Percentiles rank a stretch among this genome's conserved stretches.
Conservation (phyloP, 2,888 invertebrate genomes). For the Tachina lurida region DNA sequence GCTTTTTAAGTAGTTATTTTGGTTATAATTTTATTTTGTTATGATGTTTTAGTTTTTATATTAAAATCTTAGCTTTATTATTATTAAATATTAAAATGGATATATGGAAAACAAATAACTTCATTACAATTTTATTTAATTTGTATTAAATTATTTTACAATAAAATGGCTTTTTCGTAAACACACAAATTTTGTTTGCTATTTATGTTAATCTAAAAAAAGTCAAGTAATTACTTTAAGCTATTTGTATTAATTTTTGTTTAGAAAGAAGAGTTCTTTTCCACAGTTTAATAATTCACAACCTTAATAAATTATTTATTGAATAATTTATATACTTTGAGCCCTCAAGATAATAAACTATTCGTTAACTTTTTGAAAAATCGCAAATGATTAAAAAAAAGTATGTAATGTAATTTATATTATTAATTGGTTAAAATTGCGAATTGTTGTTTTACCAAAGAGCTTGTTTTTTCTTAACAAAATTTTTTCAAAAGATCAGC, state of each 20-base stretch:
- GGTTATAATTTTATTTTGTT: constrained; percentile 2
- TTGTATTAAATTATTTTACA: constrained; percentile 53
- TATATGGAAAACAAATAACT: constrained; percentile 64
- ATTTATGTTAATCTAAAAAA: background rate
- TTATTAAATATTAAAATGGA: constrained; percentile 56
- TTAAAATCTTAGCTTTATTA: constrained; percentile 50
- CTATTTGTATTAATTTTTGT: constrained; percentile 43
- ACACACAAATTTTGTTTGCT: constrained; percentile 53
- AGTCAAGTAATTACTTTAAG: constrained; percentile 50
- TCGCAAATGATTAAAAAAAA: constrained; percentile 13
- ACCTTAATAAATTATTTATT: constrained; percentile 53
- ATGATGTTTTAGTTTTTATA: constrained; percentile 8
- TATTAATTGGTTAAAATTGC: constrained; percentile 59
- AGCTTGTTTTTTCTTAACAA: constrained; percentile 16
- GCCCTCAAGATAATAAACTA: constrained; percentile 66
- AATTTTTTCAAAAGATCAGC: constrained; percentile 33
- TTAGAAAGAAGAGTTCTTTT: constrained; percentile 15
- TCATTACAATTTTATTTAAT: background rate
- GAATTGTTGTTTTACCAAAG: constrained; percentile 7
- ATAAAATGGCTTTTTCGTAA: constrained; percentile 43
- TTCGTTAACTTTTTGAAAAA: constrained; percentile 35
- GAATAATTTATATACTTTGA: constrained; percentile 67
- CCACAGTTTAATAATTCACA: constrained; percentile 37
- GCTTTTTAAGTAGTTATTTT: constrained; percentile 46
- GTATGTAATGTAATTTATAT: constrained; percentile 7